Evolutionary conservation across 2,888 invertebrate species (phyloP).

Genomic region (Amphipoea lucens): DNA sequence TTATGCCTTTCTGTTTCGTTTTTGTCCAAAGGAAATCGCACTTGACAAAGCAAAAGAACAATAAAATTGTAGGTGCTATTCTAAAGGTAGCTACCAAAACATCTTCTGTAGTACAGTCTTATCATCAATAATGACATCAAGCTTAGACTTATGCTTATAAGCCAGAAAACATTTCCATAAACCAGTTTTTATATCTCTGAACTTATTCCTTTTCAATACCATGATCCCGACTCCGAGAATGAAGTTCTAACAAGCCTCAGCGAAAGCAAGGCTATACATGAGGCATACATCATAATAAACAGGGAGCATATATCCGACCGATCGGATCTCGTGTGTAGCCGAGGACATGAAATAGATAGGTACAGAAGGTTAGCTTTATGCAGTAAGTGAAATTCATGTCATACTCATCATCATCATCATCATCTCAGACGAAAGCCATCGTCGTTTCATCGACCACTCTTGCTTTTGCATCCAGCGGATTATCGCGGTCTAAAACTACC

Average conservation of each 20-base stretch:
- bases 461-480: neutral
- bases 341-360: neutral
- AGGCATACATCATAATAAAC: slow-evolving; percentile 54
- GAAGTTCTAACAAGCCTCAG: slow-evolving; percentile 28
- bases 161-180: slow-evolving; percentile 29
- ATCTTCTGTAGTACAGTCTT: neutral
- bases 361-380: neutral
- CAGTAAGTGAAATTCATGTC: neutral
- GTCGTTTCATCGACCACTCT: neutral
- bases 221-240: slow-evolving; percentile 1
- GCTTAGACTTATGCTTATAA: neutral
- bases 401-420: neutral
- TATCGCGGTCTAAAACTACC: neutral
- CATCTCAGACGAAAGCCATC: neutral
- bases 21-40: neutral
- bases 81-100: neutral
- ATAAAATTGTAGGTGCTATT: neutral
- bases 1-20: too few relatives aligned
- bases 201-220: slow-evolving; percentile 36
- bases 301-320: slow-evolving; percentile 34
- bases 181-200: slow-evolving; percentile 25
- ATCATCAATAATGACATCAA: neutral
- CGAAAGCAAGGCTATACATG: slow-evolving; percentile 49
- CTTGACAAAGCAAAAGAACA: neutral
- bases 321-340: slow-evolving; percentile 71